These are phyloP conservation scores for Stichodactyla mertensii DNA, from an alignment of 64 coral and sea anemone species.

Conservation along the genomic window DNA sequence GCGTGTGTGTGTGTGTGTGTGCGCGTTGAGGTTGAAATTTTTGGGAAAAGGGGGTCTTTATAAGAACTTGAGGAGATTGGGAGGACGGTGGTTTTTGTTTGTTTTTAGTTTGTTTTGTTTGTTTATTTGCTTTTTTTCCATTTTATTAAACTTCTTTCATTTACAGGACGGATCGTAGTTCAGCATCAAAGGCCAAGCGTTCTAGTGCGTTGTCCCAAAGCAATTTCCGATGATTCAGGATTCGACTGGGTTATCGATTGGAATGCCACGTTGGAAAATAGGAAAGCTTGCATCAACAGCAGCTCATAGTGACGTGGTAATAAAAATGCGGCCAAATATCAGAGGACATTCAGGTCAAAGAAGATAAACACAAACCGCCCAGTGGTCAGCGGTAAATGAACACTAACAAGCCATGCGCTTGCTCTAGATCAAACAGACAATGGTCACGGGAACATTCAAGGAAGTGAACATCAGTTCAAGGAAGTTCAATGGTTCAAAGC, in stretches of 20 bases:
- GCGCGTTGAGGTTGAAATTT: no score
- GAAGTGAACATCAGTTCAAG: no score
- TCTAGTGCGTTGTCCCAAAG: not conserved
- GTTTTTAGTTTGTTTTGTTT: not conserved
- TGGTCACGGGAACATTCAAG: not conserved
- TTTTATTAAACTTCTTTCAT: not conserved
- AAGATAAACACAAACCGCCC: not conserved
- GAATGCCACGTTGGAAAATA: not conserved
- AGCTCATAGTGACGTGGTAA: not conserved
- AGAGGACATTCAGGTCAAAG: not conserved
- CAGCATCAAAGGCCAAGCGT: not conserved
- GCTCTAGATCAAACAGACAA: not conserved
- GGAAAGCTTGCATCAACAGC: not conserved
- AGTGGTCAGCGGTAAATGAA: not conserved
- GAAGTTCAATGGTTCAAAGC: not conserved
- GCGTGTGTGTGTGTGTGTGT: no score
- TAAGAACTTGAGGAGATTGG: not conserved
- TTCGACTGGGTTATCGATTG: not conserved
- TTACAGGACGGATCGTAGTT: slow-evolving; percentile 1
- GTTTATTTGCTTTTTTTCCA: not conserved
- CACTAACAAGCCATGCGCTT: not conserved
- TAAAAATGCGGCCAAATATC: not conserved
- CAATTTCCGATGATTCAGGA: slow-evolving; percentile 2
- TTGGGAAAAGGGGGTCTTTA: not conserved
- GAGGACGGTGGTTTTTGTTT: not conserved